Conservation (phyloP, 2,113 vertebrate species). For the Chlorocebus sabaeus region DNA sequence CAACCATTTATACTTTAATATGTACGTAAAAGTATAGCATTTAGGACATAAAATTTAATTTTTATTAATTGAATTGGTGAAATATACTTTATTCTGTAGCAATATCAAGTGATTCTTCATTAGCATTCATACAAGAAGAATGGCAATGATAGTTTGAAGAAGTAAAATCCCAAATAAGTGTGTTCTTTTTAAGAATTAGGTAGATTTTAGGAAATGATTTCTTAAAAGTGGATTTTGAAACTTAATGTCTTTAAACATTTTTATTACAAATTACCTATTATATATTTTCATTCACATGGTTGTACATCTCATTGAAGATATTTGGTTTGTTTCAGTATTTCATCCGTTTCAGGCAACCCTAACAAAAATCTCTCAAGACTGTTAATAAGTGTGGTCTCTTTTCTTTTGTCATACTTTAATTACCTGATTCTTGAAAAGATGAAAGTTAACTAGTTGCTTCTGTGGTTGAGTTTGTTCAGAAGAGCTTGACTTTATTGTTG, state of each 20-base stretch:
- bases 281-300: neutral
- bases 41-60: neutral
- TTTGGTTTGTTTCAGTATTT: neutral
- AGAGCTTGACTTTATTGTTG: conserved; percentile 22
- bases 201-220: conserved; percentile 6
- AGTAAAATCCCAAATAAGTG: neutral
- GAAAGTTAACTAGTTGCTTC: neutral
- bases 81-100: neutral
- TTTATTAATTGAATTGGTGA: neutral
- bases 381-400: neutral
- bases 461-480: neutral
- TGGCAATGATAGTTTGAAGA: neutral
- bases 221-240: conserved; percentile 2
- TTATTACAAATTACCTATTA: neutral
- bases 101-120: neutral
- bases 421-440: conserved; percentile 10
- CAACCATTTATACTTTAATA: neutral
- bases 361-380: neutral
- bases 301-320: neutral
- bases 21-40: neutral
- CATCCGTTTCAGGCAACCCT: neutral
- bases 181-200: neutral
- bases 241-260: neutral
- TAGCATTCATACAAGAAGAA: conserved; percentile 6
- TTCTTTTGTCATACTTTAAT: neutral